Evolutionary conservation across 1,140 invertebrate genomes (phyloP).

Genomic region (Adoxophyes honmai): DNA sequence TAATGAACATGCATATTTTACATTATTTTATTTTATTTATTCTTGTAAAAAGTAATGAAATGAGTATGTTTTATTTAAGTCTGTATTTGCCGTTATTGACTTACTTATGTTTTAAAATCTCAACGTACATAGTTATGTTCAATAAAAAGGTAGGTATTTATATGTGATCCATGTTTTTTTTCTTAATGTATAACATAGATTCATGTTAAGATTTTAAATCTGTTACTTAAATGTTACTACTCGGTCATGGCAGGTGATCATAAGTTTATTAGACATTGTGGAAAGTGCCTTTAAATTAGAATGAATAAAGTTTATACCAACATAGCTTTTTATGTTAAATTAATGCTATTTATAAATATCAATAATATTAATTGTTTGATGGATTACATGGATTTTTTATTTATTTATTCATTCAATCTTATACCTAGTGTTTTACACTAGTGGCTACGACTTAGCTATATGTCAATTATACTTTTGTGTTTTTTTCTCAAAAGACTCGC

Average conservation of each 20-base stretch:
- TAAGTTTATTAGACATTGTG: slow-evolving; percentile 67
- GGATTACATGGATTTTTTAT: slow-evolving; percentile 52
- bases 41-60: neutral
- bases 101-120: too few relatives aligned
- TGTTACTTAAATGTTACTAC: slow-evolving; percentile 20
- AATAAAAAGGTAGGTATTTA: neutral
- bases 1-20: neutral
- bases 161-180: neutral
- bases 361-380: slow-evolving; percentile 76
- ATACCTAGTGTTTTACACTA: too few relatives aligned
- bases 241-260: slow-evolving; percentile 55
- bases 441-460: too few relatives aligned
- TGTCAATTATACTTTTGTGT: too few relatives aligned
- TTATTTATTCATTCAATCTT: slow-evolving; percentile 29
- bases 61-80: neutral
- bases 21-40: neutral
- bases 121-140: too few relatives aligned
- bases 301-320: slow-evolving; percentile 74
- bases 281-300: slow-evolving; percentile 74
- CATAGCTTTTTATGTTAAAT: slow-evolving; percentile 76
- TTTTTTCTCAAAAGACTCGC: too few relatives aligned
- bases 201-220: slow-evolving; percentile 14
- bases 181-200: slow-evolving; percentile 1
- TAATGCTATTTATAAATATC: slow-evolving; percentile 75
- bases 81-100: too few relatives aligned